Base-by-base conservation (phyloP, 2,113 vertebrate genomes). In the Acanthochromis polyacanthus region DNA sequence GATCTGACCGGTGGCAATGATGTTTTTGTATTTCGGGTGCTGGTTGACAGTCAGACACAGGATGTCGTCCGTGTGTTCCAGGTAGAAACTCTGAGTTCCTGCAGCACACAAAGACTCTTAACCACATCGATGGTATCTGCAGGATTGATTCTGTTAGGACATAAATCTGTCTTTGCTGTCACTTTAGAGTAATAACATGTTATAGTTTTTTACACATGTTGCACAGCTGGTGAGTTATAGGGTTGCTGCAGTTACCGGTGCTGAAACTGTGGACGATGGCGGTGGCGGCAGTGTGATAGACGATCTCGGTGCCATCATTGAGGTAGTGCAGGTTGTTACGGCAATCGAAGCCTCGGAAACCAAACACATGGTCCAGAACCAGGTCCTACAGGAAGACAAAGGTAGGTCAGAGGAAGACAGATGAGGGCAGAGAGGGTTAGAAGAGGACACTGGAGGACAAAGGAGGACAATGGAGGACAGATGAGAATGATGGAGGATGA, bases 261-360 rank as follows among this genome's bases (percentile, higher is more conserved):
- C 95, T 95, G 57, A 99, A 95, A 81, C 96, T 99, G 85, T 99
- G 98, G 45, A 99, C 95, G 25, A 99, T 71, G 76, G 95, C 95
- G 0, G 96, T 95, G 1, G 97, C 96, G 0, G 98, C 98, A 0
- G 97, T 97, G 90, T 99, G 98, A 83, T 97, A 99, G 86, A 99
- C 94, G 71, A 99, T 98, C 85, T 99, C 98, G 0, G 95, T 78
- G 10, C 98, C 97, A 0, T 99, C 97, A 0, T 98, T 99, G 83
- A 99, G 96, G 96, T 99, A 99, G 88, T 99, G 97, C 55, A 99
- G 96, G 93, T 99, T 99, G 92, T 98, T 98, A 22, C 97, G 96
- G 81, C 98, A 98, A 78, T 99, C 98, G 22, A 95, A 97, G 36
- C 98, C 97, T 82, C 98, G 91, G 85, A 98, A 99, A 46, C 98